Evolutionary conservation across 2,888 invertebrate species (phyloP).

Genomic region (Dicyrtomina minuta): DNA sequence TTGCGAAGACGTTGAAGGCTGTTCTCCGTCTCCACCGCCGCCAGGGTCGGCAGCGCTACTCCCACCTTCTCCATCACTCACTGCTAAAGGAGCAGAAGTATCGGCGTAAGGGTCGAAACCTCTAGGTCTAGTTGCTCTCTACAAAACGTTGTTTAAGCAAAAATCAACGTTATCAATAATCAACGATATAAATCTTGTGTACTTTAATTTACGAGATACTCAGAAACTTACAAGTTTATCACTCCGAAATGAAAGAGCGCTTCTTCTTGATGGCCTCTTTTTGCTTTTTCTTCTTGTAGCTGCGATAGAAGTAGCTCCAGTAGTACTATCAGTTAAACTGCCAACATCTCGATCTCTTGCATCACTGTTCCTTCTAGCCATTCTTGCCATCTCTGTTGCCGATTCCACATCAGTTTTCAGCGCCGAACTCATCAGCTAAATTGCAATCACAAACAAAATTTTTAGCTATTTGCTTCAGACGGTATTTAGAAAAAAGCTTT

Average conservation of each 20-base stretch:
- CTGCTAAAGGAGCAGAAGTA: slow-evolving; percentile 47
- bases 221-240: slow-evolving; percentile 18
- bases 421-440: slow-evolving; percentile 43
- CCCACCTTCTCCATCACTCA: slow-evolving; percentile 41
- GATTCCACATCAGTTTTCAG: slow-evolving; percentile 59
- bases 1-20: slow-evolving; percentile 33
- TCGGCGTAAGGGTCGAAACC: slow-evolving; percentile 33
- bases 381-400: slow-evolving; percentile 60
- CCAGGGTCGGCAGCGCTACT: slow-evolving; percentile 32
- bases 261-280: slow-evolving; percentile 43
- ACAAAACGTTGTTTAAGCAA: slow-evolving; percentile 1
- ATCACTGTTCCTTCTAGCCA: slow-evolving; percentile 55
- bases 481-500: slow-evolving; percentile 7
- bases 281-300: slow-evolving; percentile 33
- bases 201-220: not conserved
- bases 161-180: not conserved
- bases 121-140: slow-evolving; percentile 11
- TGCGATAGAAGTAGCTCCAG: slow-evolving; percentile 42
- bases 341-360: slow-evolving; percentile 46
- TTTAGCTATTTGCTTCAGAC: not conserved
- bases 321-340: slow-evolving; percentile 53
- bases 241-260: slow-evolving; percentile 37
- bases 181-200: not conserved
- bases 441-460: slow-evolving; percentile 10
- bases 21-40: slow-evolving; percentile 50